Conservation (phyloP, 2,888 invertebrate genomes). For the Pterobdella sp. region DNA sequence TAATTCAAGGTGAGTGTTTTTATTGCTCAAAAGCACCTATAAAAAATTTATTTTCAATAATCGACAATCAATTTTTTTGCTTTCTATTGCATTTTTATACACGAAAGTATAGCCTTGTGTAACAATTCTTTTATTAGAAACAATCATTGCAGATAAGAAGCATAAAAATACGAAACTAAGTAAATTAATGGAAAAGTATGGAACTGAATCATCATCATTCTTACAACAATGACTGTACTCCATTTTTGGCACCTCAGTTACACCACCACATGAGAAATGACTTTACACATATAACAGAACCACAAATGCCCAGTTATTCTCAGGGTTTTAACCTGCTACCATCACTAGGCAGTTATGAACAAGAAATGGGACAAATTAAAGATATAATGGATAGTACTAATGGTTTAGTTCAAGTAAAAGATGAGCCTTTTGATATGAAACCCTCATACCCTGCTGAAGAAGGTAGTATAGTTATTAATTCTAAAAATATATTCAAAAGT, state of each 20-base stretch:
- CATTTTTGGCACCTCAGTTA: background rate
- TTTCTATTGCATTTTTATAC: too few relatives aligned
- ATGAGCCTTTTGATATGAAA: background rate
- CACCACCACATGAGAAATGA: constrained; percentile 6
- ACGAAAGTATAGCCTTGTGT: too few relatives aligned
- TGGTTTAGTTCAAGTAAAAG: background rate
- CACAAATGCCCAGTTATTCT: background rate
- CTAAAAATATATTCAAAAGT: too few relatives aligned
- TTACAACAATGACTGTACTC: background rate
- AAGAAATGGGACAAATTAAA: background rate
- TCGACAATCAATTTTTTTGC: too few relatives aligned
- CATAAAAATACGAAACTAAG: too few relatives aligned
- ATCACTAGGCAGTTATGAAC: background rate
- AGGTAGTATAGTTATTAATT: too few relatives aligned
- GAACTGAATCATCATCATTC: constrained; percentile 10
- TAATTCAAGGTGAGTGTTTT: background rate
- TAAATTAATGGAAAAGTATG: constrained; percentile 7
- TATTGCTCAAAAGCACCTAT: too few relatives aligned
- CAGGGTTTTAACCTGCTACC: constrained; percentile 3
- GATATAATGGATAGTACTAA: background rate
- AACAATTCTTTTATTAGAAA: too few relatives aligned
- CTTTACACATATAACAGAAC: background rate
- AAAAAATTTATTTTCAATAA: too few relatives aligned
- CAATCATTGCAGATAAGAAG: too few relatives aligned
- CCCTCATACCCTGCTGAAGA: background rate